These are phyloP conservation scores for Crenuchus spilurus DNA, from an alignment of 2,797 vertebrate species.

Conservation along the genomic window DNA sequence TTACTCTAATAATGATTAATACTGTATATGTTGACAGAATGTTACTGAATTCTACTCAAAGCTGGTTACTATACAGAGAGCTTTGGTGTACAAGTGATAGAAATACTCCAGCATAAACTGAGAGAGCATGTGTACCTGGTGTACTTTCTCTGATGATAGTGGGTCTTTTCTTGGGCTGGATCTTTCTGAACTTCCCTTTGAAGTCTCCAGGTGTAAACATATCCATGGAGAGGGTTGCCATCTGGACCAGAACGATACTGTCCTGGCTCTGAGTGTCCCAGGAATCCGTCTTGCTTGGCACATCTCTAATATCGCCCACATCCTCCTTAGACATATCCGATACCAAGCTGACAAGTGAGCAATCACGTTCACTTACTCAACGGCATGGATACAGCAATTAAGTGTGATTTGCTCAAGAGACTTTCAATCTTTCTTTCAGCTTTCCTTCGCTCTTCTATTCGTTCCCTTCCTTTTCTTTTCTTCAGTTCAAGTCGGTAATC, in stretches of 20 bases:
- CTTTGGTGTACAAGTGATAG: not conserved
- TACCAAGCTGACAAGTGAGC: constrained; percentile 17
- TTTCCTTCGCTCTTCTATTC: too few species aligned
- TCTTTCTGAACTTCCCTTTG: constrained; percentile 86
- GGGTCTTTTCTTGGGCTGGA: constrained; percentile 87
- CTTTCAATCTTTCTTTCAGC: constrained; percentile 42
- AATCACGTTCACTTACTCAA: constrained; percentile 35
- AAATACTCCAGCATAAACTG: not conserved
- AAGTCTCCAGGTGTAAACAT: constrained; percentile 84
- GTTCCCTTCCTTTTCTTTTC: constrained; percentile 48
- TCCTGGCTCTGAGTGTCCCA: constrained; percentile 61
- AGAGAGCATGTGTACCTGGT: constrained; percentile 11
- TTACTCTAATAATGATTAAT: too few species aligned
- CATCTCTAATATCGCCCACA: constrained; percentile 40
- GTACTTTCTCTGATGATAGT: constrained; percentile 85
- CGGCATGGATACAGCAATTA: constrained; percentile 27
- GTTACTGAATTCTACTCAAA: too few species aligned
- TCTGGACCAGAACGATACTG: constrained; percentile 74
- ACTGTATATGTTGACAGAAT: too few species aligned
- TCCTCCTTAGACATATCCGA: constrained; percentile 75
- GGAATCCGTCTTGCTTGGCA: constrained; percentile 64
- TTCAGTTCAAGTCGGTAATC: constrained; percentile 24
- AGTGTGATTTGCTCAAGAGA: not conserved
- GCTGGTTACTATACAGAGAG: too few species aligned
- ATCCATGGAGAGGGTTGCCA: constrained; percentile 83